A percentile compares a stretch with the other conserved stretches of the same genome.
phyloP scores from a whole-genome alignment of 2,113 vertebrate genomes.

The Nesoenas mayeri region DNA sequence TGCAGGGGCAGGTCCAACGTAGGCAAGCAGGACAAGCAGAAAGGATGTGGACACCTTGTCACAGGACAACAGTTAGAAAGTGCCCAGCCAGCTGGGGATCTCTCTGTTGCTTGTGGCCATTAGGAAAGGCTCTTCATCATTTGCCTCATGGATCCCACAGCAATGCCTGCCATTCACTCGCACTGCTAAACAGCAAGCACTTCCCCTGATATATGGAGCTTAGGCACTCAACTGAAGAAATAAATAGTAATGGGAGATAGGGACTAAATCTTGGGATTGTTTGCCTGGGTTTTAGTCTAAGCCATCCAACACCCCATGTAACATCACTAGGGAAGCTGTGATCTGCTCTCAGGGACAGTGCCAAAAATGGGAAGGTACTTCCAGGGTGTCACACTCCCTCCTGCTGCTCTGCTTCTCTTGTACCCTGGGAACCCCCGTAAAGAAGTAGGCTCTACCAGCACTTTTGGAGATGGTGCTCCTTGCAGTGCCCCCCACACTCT shows the following conservation, averaged over 20 bases:
- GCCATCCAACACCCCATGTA: not conserved
- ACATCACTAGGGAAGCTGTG: not conserved
- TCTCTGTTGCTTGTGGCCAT: not conserved
- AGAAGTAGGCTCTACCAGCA: not conserved
- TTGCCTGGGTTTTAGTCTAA: not conserved
- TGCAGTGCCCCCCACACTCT: not conserved
- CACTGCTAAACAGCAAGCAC: not conserved
- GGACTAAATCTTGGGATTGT: not conserved
- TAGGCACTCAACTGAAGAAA: not conserved
- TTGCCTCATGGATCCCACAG: not conserved
- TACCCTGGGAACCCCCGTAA: accelerated
- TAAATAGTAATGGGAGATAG: not conserved
- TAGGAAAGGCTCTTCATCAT: not conserved
- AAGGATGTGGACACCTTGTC: not conserved
- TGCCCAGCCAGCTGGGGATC: not conserved
- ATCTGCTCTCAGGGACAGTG: not conserved
- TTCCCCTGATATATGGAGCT: not conserved
- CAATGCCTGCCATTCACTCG: not conserved
- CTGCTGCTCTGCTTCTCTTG: not conserved
- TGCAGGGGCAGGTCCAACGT: not conserved
- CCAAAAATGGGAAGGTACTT: not conserved
- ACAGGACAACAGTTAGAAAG: not conserved
- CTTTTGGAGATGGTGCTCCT: not conserved
- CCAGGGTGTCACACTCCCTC: not conserved
- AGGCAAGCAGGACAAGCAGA: not conserved